Percentiles rank a stretch among this genome's conserved stretches.
phyloP scores from a whole-genome alignment of 2,113 vertebrate species.

The Heterotilapia buettikoferi region DNA sequence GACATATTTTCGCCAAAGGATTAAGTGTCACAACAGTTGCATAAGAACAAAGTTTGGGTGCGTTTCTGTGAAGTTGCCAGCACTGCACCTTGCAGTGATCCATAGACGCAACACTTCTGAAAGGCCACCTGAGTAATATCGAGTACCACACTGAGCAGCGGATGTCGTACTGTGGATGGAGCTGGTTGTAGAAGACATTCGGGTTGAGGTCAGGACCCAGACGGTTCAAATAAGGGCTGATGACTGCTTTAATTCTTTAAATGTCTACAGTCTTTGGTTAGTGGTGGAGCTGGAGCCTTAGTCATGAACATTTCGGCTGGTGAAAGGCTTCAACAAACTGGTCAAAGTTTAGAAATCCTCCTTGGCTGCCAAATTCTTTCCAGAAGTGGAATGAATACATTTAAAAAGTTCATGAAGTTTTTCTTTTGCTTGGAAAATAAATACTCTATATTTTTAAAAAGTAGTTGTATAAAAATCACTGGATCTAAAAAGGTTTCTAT shows the following conservation, averaged over 20 bases:
- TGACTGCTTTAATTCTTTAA: background rate
- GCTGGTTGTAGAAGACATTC: constrained; percentile 12
- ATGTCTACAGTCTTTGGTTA: constrained; percentile 40
- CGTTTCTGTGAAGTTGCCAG: background rate
- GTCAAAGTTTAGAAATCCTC: background rate
- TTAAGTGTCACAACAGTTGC: background rate
- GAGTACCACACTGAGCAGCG: background rate
- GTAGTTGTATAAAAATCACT: background rate
- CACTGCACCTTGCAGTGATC: background rate
- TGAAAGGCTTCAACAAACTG: background rate
- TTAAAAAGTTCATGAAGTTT: background rate
- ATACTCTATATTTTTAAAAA: constrained; percentile 13
- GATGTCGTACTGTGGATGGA: background rate
- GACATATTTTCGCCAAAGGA: background rate
- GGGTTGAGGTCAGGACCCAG: background rate
- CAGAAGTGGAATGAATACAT: background rate
- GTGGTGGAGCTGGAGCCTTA: background rate
- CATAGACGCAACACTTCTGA: background rate
- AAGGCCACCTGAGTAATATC: constrained; percentile 20
- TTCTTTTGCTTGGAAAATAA: constrained; percentile 46
- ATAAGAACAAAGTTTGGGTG: background rate
- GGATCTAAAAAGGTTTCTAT: constrained; percentile 44
- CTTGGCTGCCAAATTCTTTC: background rate
- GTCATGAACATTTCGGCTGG: background rate
- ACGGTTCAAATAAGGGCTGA: background rate